Evolutionary conservation across 2,797 vertebrate species (phyloP).

Genomic region (Tachyglossus aculeatus): DNA sequence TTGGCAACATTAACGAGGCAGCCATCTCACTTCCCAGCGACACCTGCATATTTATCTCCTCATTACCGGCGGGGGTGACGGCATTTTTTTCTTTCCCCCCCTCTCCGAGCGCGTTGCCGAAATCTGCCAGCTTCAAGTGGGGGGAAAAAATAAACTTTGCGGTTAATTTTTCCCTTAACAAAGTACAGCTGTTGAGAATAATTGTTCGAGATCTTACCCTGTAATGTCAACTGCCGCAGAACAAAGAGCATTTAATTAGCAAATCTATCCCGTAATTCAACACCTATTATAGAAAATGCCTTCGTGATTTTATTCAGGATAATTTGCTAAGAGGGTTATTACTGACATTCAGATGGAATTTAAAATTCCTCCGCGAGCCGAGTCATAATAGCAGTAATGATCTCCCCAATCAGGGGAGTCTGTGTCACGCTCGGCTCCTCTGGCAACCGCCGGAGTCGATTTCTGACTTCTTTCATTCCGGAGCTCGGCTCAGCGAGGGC

Average conservation of each 20-base stretch:
- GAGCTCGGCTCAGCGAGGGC: constrained; percentile 83
- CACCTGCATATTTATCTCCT: constrained; percentile 84
- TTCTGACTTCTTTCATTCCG: constrained; percentile 87
- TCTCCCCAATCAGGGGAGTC: constrained; percentile 91
- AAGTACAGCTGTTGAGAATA: constrained; percentile 87
- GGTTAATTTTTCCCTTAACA: constrained; percentile 86
- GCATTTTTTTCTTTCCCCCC: no score
- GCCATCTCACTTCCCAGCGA: constrained; percentile 82
- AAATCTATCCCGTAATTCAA: constrained; percentile 93
- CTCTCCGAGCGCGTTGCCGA: constrained; percentile 82
- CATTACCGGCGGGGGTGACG: constrained; percentile 81
- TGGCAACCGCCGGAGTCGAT: no score
- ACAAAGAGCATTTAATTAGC: constrained; percentile 93
- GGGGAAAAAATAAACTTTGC: constrained; percentile 82
- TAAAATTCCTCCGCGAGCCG: constrained; percentile 90
- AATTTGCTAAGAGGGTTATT: constrained; percentile 99
- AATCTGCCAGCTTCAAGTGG: constrained; percentile 82
- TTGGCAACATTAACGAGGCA: constrained; percentile 83
- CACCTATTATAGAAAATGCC: constrained; percentile 92
- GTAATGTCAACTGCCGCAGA: constrained; percentile 87
- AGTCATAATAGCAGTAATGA: constrained; percentile 97
- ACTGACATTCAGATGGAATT: constrained; percentile 95
- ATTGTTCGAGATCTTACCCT: constrained; percentile 87
- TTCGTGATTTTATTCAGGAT: constrained; percentile 98
- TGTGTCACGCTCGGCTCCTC: constrained; percentile 85